Evolutionary conservation across 2,888 invertebrate genomes (phyloP), one percentile per base, ranked within the genome.

Genomic region (Enoplolaimus lenunculus): DNA sequence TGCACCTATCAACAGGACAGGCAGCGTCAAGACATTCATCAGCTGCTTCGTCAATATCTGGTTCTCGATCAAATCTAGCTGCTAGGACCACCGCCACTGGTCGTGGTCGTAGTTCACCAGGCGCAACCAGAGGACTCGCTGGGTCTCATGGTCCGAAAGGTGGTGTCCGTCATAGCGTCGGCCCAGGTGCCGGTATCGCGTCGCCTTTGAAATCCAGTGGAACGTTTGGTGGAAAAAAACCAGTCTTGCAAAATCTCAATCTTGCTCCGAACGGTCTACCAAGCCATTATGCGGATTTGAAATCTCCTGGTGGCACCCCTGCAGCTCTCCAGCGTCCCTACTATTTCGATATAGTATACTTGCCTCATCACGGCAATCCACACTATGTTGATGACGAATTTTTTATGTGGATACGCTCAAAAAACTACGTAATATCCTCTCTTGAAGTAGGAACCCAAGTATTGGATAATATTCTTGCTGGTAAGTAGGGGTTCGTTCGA

Each of bases 371-470:
- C 79, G 95, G 93, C 60, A 92, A 94, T 82, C 89, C 91, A 0
- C 88, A 90, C 79, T 94, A 94, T 81, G 89, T 90, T n/a, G 90
- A 91, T 75, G 86, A 90, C 31, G 94, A 95, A 78, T 97, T 93
- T 84, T 97, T 97, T 84, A 92, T 91, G 78, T 86, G 90, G 76
- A 87, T 95, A 1, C 86, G 94, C 73, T 93, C 94, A 2, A 86
- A 94, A 72, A 93, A 95, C 81, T 97, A 97, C 79, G 94, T 95
- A 13, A 91, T 95, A 82, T 94, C 93, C 71, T 91, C 93, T 16
- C 89, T 92, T 28, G 91, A 93, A 78, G 93, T 94, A 0, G 91
- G 91, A 74, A 89, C 90, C 73, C 90, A 92, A 79, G 91, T 93
- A 34, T 91, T 94, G 81, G 91, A 93, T 80, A 92, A 93, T 26